Conservation (phyloP, 2,797 vertebrate species). For the Xenentodon cancila region DNA sequence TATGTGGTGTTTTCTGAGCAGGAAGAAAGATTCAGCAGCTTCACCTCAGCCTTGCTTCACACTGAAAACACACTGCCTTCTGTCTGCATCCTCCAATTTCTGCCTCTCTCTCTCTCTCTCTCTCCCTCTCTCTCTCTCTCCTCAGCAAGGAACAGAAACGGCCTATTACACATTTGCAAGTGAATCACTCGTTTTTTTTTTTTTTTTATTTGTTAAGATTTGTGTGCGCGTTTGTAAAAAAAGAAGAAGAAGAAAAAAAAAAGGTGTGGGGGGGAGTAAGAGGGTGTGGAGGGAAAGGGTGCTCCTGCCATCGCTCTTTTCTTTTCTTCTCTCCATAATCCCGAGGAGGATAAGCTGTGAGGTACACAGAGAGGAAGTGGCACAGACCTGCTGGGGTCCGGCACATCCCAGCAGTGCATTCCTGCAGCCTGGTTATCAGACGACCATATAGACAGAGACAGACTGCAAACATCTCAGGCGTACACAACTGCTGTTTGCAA, state of each 20-base stretch:
- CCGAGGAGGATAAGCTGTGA: conserved; percentile 82
- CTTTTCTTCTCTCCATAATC: conserved; percentile 82
- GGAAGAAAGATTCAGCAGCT: conserved; percentile 50
- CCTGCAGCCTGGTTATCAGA: conserved; percentile 61
- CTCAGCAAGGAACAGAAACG: conserved; percentile 72
- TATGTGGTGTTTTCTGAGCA: conserved; percentile 43
- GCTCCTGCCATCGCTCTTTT: conserved; percentile 76
- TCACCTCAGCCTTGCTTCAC: conserved; percentile 58
- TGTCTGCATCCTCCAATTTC: conserved; percentile 58
- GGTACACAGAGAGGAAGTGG: conserved; percentile 85
- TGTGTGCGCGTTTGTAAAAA: conserved; percentile 28
- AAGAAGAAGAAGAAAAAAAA: conserved; percentile 43
- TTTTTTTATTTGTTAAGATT: conserved; percentile 64
- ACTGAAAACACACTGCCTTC: conserved; percentile 55
- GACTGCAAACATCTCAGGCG: conserved; percentile 33
- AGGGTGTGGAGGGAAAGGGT: conserved; percentile 59
- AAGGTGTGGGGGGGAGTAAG: conserved; percentile 42
- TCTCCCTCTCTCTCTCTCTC: conserved; percentile 48
- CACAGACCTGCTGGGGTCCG: conserved; percentile 77
- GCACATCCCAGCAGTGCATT: conserved; percentile 75
- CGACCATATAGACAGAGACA: conserved; percentile 34
- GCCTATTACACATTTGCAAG: conserved; percentile 84
- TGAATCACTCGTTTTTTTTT: conserved; percentile 74
- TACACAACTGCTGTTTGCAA: too few species aligned
- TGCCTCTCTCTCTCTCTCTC: conserved; percentile 46